Conservation (phyloP, 2,888 invertebrate genomes). For the Dimorphilus gyrociliatus region DNA sequence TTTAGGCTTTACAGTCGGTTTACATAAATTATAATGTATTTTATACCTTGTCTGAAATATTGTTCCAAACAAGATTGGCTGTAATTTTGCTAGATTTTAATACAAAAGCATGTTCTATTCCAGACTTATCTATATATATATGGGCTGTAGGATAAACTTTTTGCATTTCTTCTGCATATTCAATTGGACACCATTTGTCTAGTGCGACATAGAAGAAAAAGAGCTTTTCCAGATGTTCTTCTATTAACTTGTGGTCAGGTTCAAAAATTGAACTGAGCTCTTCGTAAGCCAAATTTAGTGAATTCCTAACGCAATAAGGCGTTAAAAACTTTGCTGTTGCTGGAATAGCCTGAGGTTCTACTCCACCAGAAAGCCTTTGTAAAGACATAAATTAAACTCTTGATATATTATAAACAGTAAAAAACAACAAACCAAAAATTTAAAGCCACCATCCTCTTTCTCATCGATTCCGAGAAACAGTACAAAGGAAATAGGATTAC, state of each 20-base stretch:
- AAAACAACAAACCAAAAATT: no score
- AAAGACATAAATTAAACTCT: no score
- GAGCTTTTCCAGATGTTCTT: slow-evolving; percentile 46
- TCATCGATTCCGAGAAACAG: no score
- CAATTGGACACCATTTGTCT: slow-evolving; percentile 68
- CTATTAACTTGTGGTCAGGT: slow-evolving; percentile 49
- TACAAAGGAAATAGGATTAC: slow-evolving; percentile 20
- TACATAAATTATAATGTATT: no score
- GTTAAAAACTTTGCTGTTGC: no score
- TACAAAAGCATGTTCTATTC: slow-evolving; percentile 64
- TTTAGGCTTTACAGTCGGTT: no score
- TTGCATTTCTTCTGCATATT: slow-evolving; percentile 52
- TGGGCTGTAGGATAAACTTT: slow-evolving; percentile 46
- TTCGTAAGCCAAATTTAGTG: slow-evolving; percentile 21
- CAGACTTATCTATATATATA: slow-evolving; percentile 46
- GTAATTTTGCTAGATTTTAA: slow-evolving; percentile 39
- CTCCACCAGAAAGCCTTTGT: no score
- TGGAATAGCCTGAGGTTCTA: no score
- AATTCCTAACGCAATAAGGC: slow-evolving; percentile 15
- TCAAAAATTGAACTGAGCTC: slow-evolving; percentile 61
- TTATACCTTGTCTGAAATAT: no score
- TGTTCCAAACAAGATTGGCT: slow-evolving; percentile 23
- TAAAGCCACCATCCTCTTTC: no score
- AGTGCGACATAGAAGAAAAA: slow-evolving; percentile 60
- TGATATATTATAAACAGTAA: no score